A percentile compares a stretch with the other conserved stretches of the same genome.
These are phyloP conservation scores for Anoura caudifer DNA, from an alignment of 2,113 vertebrate species.

Conservation along the genomic window DNA sequence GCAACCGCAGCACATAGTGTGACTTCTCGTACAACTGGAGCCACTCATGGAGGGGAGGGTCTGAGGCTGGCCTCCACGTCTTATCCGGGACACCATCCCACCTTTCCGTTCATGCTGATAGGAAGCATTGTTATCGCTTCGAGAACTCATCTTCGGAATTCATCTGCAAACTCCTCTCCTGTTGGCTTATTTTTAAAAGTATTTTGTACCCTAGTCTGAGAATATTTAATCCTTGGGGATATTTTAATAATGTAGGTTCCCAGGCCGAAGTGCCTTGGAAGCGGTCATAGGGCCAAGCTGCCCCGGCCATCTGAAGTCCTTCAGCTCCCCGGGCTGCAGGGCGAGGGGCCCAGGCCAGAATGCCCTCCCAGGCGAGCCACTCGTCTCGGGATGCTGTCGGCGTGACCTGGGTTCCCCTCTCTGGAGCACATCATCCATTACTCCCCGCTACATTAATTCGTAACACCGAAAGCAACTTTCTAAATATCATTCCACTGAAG, in stretches of 20 bases:
- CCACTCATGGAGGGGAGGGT: neutral
- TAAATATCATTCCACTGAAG: neutral
- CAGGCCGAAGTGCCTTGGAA: neutral
- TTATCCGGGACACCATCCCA: neutral
- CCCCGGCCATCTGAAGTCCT: neutral
- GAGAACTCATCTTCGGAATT: neutral
- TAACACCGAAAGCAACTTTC: neutral
- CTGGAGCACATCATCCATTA: neutral
- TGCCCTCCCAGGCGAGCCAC: neutral
- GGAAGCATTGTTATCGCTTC: neutral
- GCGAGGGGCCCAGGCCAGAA: neutral
- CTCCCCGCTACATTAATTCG: neutral
- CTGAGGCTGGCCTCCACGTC: neutral
- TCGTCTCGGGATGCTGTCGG: neutral
- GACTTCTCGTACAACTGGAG: neutral
- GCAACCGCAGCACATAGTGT: neutral
- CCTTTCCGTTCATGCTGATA: neutral
- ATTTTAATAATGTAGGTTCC: neutral
- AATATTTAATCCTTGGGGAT: neutral
- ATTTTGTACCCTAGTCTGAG: neutral
- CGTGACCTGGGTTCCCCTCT: neutral
- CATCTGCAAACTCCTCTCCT: neutral
- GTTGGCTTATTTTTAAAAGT: neutral
- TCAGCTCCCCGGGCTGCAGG: neutral
- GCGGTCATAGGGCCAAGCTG: neutral